These are phyloP conservation scores for Microhierax caerulescens DNA, from an alignment of 2,797 vertebrate genomes.

Conservation along the genomic window DNA sequence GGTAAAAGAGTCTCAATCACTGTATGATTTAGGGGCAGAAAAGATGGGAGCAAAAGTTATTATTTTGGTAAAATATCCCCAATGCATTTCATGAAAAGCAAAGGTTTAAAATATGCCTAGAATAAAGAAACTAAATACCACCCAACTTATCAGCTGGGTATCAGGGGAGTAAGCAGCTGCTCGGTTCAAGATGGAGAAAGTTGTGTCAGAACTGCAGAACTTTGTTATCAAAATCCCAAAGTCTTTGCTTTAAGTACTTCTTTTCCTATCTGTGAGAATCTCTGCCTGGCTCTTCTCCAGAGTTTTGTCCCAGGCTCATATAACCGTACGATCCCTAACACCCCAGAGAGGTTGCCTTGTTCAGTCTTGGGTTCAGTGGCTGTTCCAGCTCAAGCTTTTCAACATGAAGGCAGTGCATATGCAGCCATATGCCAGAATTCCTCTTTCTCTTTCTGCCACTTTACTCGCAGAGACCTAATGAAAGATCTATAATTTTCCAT, in stretches of 20 bases:
- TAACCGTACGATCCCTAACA: neutral
- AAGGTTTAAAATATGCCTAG: too few relatives aligned
- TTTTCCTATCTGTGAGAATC: neutral
- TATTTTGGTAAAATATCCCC: neutral
- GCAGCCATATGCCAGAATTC: neutral
- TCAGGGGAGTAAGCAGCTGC: neutral
- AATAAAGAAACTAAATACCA: neutral
- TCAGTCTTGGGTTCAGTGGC: neutral
- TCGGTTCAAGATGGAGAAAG: neutral
- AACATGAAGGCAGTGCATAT: accelerated
- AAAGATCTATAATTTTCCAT: neutral
- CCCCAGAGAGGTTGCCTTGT: neutral
- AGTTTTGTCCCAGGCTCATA: neutral
- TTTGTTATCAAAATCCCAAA: neutral
- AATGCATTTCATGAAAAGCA: neutral
- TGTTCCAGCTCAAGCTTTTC: neutral
- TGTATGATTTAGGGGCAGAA: neutral
- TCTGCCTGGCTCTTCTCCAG: neutral
- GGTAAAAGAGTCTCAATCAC: neutral
- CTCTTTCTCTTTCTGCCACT: neutral
- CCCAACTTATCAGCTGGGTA: neutral
- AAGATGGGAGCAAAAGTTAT: neutral
- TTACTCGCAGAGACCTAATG: neutral
- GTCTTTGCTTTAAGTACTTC: neutral
- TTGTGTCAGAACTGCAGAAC: neutral